Conservation (phyloP, 2,888 invertebrate genomes). For the Nasonia oneida region DNA sequence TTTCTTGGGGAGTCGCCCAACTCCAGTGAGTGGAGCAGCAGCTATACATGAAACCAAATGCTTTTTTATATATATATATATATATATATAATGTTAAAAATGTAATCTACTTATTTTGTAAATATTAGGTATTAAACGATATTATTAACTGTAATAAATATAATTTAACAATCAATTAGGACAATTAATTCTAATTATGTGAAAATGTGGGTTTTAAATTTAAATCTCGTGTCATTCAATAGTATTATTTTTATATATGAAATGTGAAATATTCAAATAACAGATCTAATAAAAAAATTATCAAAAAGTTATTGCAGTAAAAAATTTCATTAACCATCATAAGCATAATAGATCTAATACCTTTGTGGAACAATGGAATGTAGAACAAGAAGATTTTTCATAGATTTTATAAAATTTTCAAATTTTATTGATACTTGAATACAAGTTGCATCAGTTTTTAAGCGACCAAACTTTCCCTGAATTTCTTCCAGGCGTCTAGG, state of each 20-base stretch:
- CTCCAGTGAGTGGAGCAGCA: slow-evolving; percentile 86
- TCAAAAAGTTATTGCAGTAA: slow-evolving; percentile 11
- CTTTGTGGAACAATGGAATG: neutral
- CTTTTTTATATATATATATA: too few relatives aligned
- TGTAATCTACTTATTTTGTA: slow-evolving; percentile 32
- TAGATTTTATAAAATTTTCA: slow-evolving; percentile 62
- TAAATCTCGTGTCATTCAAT: neutral
- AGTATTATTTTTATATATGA: slow-evolving; percentile 1
- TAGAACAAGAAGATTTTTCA: slow-evolving; percentile 27
- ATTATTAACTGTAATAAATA: slow-evolving; percentile 2
- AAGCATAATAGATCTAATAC: neutral
- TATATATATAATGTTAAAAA: neutral
- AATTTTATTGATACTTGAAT: slow-evolving; percentile 66
- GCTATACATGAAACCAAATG: neutral
- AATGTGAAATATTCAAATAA: neutral
- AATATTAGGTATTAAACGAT: slow-evolving; percentile 19
- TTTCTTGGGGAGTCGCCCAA: slow-evolving; percentile 95
- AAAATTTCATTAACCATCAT: neutral
- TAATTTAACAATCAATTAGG: neutral
- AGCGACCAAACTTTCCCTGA: slow-evolving; percentile 83
- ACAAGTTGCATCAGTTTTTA: slow-evolving; percentile 69
- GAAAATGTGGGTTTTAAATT: neutral
- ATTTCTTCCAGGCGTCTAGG: slow-evolving; percentile 93
- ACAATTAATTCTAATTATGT: neutral
- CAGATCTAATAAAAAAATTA: neutral